Percentiles rank a stretch among this genome's conserved stretches.
phyloP scores from a whole-genome alignment of 1,140 invertebrate species.

The Drosophila kepulauana region DNA sequence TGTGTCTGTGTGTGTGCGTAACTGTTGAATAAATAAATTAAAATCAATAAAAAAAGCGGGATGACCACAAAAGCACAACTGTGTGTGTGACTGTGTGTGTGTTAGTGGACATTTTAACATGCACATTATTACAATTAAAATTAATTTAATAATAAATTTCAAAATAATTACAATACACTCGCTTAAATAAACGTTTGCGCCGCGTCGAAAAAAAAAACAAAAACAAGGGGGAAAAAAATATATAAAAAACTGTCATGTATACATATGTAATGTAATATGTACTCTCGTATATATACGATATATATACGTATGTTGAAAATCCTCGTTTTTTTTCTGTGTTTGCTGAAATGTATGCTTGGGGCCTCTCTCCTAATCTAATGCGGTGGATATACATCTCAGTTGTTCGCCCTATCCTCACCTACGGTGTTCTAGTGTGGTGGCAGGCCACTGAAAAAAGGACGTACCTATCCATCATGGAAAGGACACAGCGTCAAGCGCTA shows the following conservation, averaged over 20 bases:
- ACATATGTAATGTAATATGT: slow-evolving; percentile 28
- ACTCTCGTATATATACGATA: not conserved
- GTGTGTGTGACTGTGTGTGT: slow-evolving; percentile 4
- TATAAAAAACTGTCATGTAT: slow-evolving; percentile 18
- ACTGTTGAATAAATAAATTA: slow-evolving; percentile 80
- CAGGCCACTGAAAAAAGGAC: no score
- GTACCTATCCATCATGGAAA: no score
- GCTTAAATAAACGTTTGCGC: slow-evolving; percentile 76
- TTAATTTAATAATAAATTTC: slow-evolving; percentile 85
- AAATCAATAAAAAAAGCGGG: slow-evolving; percentile 73
- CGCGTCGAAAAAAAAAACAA: slow-evolving; percentile 34
- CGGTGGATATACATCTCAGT: no score
- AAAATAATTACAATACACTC: slow-evolving; percentile 84
- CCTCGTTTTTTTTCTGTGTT: not conserved
- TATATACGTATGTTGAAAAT: not conserved
- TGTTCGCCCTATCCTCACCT: no score
- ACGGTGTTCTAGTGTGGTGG: no score
- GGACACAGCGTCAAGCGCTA: no score
- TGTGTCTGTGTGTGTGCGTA: slow-evolving; percentile 19
- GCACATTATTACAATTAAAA: slow-evolving; percentile 84
- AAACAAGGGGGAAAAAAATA: slow-evolving; percentile 8
- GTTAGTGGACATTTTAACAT: slow-evolving; percentile 71
- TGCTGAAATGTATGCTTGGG: slow-evolving; percentile 29
- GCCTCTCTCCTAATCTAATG: no score
- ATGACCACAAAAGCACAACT: slow-evolving; percentile 39